These are phyloP conservation scores for Corynorhinus townsendii DNA, from an alignment of 2,113 vertebrate species.

Conservation along the genomic window DNA sequence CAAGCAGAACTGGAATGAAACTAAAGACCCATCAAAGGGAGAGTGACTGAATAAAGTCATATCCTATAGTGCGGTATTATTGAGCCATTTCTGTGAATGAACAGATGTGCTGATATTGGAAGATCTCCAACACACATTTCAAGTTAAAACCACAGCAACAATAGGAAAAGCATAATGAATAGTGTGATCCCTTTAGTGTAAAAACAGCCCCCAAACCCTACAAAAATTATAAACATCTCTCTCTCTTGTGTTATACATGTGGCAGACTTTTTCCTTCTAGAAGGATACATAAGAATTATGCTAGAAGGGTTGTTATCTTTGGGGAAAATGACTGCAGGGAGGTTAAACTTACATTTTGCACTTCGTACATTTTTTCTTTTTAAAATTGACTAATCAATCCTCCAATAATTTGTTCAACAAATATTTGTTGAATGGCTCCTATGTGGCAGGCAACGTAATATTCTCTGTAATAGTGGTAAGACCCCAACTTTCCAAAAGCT, in stretches of 20 bases:
- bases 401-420: not conserved
- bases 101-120: not conserved
- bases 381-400: not conserved
- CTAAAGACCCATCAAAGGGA: not conserved
- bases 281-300: not conserved
- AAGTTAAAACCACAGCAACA: not conserved
- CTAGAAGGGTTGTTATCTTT: not conserved
- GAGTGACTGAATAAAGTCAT: not conserved
- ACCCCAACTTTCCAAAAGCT: not conserved
- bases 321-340: not conserved
- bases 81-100: not conserved
- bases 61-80: rapidly evolving
- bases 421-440: not conserved
- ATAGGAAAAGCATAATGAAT: not conserved
- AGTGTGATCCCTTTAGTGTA: not conserved
- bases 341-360: not conserved
- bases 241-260: not conserved
- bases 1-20: not conserved
- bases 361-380: not conserved
- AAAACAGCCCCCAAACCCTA: not conserved
- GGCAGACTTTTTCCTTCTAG: not conserved
- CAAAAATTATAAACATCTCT: not conserved
- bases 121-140: not conserved
- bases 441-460: not conserved
- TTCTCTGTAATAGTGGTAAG: not conserved